Conservation (phyloP, 1,140 invertebrate species). For the Papilio glaucus region DNA sequence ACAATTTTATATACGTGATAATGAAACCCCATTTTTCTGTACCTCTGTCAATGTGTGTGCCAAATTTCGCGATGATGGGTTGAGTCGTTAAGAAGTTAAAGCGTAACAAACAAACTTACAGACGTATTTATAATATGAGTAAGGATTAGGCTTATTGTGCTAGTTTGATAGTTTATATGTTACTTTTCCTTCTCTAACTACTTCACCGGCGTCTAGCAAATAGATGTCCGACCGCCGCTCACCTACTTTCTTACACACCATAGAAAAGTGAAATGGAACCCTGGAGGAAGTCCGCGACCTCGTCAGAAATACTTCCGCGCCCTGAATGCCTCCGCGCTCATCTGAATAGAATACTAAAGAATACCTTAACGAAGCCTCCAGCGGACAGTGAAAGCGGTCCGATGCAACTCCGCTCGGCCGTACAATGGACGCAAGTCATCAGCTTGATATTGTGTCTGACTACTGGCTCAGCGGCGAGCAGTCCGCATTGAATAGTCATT, state of each 20-base stretch:
- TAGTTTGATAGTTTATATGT: too few relatives aligned
- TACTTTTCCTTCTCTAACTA: too few relatives aligned
- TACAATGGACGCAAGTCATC: neutral
- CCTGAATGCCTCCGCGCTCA: neutral
- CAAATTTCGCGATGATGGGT: too few relatives aligned
- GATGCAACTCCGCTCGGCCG: neutral
- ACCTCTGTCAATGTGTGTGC: too few relatives aligned
- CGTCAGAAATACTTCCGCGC: neutral
- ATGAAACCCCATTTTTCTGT: too few relatives aligned
- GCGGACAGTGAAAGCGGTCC: neutral
- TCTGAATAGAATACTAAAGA: constrained; percentile 17
- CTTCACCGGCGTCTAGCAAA: neutral
- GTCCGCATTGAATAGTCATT: neutral
- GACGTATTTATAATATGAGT: too few relatives aligned
- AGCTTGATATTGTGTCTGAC: neutral
- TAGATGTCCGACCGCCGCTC: neutral
- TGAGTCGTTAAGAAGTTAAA: too few relatives aligned
- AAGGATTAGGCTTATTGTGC: too few relatives aligned
- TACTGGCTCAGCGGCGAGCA: neutral
- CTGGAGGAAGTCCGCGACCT: neutral
- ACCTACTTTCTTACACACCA: neutral
- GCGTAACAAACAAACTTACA: too few relatives aligned
- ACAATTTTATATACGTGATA: too few relatives aligned
- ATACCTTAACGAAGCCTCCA: constrained; percentile 5
- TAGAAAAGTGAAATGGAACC: constrained; percentile 10